These are phyloP conservation scores for Sebastiscus tertius DNA, from an alignment of 2,797 vertebrate species.

Conservation along the genomic window DNA sequence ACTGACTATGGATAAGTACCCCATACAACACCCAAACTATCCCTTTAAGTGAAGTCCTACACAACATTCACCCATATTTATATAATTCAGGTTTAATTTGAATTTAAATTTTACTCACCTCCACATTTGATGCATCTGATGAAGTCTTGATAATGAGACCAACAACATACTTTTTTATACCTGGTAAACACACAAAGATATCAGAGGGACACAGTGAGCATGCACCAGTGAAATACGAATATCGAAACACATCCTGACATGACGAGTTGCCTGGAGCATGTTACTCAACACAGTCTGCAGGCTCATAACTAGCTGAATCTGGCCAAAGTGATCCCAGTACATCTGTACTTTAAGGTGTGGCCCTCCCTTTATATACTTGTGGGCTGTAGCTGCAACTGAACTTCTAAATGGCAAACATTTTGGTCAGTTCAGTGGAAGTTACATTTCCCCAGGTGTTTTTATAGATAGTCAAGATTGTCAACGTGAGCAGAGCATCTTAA, in stretches of 20 bases:
- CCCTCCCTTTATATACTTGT: slow-evolving; percentile 29
- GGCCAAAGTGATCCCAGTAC: slow-evolving; percentile 20
- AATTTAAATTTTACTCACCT: slow-evolving; percentile 84
- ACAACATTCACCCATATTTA: neutral
- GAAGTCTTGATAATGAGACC: slow-evolving; percentile 99
- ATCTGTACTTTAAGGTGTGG: neutral
- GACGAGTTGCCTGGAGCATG: slow-evolving; percentile 36
- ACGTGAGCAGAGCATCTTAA: slow-evolving; percentile 56
- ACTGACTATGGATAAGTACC: no score
- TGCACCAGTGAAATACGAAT: neutral
- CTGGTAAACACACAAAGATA: slow-evolving; percentile 79
- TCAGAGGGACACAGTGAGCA: slow-evolving; percentile 14
- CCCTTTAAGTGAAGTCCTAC: neutral
- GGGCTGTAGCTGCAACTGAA: slow-evolving; percentile 56
- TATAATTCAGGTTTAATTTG: neutral
- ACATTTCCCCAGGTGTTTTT: slow-evolving; percentile 36
- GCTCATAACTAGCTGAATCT: slow-evolving; percentile 31
- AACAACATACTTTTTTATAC: slow-evolving; percentile 99
- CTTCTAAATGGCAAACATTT: slow-evolving; percentile 8
- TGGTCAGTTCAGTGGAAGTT: slow-evolving; percentile 53
- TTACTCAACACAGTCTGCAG: slow-evolving; percentile 41
- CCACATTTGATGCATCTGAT: slow-evolving; percentile 95
- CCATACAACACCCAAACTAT: no score
- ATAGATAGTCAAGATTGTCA: slow-evolving; percentile 42
- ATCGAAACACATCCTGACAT: slow-evolving; percentile 45